These are phyloP conservation scores for Panonychus citri DNA, from an alignment of 1,140 invertebrate species.

Conservation along the genomic window DNA sequence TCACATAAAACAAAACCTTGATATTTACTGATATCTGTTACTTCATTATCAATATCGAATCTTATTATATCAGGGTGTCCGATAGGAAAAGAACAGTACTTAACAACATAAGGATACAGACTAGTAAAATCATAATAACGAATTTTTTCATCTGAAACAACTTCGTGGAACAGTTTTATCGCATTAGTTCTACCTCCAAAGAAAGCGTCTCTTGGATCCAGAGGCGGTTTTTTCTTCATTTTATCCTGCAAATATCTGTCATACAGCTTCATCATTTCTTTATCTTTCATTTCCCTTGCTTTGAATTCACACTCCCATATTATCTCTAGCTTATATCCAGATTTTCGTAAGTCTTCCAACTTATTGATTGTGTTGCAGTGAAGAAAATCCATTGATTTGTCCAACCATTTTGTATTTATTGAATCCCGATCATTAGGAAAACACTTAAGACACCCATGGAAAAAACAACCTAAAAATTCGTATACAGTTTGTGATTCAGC, in stretches of 20 bases:
- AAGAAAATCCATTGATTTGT: not conserved
- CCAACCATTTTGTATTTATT: not conserved
- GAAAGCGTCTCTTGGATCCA: not conserved
- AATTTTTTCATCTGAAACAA: not conserved
- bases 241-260: too few relatives aligned
- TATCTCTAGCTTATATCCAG: not conserved
- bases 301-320: not conserved
- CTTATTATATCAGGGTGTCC: not conserved
- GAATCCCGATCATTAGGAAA: not conserved
- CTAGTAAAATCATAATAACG: not conserved
- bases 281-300: too few relatives aligned
- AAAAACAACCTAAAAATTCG: not conserved
- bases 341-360: not conserved
- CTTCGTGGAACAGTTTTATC: not conserved
- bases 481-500: not conserved
- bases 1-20: not conserved
- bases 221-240: not conserved
- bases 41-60: not conserved
- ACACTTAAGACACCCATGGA: not conserved
- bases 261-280: too few relatives aligned
- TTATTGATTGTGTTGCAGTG: not conserved
- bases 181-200: not conserved
- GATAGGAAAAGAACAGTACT: not conserved
- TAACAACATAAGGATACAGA: not conserved
- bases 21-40: not conserved